Evolutionary conservation across 2,888 invertebrate species (phyloP).

Genomic region (Parnassius smintheus): DNA sequence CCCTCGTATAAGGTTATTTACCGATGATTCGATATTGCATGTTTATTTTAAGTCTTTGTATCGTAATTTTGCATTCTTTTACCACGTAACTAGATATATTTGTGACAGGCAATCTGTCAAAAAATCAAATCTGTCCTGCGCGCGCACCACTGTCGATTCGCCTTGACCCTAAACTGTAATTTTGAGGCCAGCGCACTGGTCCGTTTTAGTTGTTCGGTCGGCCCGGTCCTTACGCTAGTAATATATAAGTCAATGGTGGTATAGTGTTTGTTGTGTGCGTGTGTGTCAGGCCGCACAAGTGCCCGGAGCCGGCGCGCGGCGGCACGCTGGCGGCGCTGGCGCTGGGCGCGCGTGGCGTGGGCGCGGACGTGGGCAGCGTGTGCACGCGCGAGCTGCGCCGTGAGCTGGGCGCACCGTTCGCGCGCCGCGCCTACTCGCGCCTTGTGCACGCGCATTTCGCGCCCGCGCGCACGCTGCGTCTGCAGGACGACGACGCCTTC

Average conservation of each 20-base stretch:
- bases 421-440: conserved; percentile 53
- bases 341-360: conserved; percentile 54
- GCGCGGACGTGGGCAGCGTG: conserved; percentile 88
- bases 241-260: not conserved
- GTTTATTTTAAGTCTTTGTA: too few relatives aligned
- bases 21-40: too few relatives aligned
- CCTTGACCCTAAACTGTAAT: too few relatives aligned
- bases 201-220: too few relatives aligned
- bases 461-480: conserved; percentile 63
- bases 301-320: conserved; percentile 86
- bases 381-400: conserved; percentile 93
- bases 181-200: too few relatives aligned
- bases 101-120: too few relatives aligned
- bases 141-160: too few relatives aligned
- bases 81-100: too few relatives aligned
- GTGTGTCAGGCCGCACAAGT: conserved; percentile 91
- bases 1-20: too few relatives aligned
- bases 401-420: conserved; percentile 69
- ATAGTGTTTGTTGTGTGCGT: not conserved
- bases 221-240: too few relatives aligned
- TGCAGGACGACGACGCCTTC: conserved; percentile 83
- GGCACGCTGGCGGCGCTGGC: conserved; percentile 55
- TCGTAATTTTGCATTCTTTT: too few relatives aligned
- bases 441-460: conserved; percentile 73
- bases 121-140: too few relatives aligned